Conservation (phyloP, 2,888 invertebrate genomes). For the Meloe dianella region DNA sequence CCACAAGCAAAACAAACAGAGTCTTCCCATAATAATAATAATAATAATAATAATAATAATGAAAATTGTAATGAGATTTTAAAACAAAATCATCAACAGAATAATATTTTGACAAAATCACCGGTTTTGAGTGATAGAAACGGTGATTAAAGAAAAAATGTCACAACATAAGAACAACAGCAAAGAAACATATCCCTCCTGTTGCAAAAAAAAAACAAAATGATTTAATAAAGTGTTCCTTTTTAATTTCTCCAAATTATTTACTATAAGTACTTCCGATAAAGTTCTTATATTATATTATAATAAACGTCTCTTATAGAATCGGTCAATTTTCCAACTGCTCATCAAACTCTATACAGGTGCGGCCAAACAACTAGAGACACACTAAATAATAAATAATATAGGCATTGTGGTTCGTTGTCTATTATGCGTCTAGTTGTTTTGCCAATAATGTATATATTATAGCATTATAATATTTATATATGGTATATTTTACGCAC, state of each 20-base stretch:
- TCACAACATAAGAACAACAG: not conserved
- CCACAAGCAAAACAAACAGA: constrained; percentile 20
- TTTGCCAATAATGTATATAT: not conserved
- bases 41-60: no score
- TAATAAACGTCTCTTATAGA: not conserved
- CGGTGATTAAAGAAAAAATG: constrained; percentile 48
- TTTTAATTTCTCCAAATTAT: constrained; percentile 12
- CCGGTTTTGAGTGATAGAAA: constrained; percentile 50
- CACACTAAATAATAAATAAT: not conserved
- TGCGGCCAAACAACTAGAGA: not conserved
- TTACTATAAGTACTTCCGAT: not conserved
- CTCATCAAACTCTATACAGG: not conserved
- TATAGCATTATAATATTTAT: not conserved
- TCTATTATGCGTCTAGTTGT: not conserved
- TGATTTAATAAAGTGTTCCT: constrained; percentile 4
- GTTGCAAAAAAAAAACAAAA: not conserved
- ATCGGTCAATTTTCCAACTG: constrained; percentile 3
- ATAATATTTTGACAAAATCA: constrained; percentile 39
- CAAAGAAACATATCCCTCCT: constrained; percentile 29
- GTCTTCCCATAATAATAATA: constrained; percentile 28
- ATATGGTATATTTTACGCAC: not conserved
- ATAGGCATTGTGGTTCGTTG: no score
- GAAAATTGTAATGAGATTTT: not conserved
- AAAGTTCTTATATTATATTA: not conserved
- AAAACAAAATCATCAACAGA: constrained; percentile 15